Conservation (phyloP, 1,140 invertebrate species). For the Aphaenogaster floridana region DNA sequence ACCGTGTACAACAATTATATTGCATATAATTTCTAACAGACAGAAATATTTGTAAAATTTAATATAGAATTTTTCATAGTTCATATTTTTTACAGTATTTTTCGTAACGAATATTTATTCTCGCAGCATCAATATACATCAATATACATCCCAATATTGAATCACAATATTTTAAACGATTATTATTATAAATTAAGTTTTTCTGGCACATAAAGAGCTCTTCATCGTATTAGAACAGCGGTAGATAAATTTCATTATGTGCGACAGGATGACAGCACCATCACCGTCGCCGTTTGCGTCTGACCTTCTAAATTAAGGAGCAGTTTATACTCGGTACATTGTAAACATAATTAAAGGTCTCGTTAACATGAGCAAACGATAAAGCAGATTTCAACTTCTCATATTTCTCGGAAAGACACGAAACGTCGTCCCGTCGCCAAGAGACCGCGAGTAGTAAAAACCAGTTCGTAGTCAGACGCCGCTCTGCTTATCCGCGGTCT, state of each 20-base stretch:
- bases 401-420: slow-evolving; percentile 63
- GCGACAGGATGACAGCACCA: slow-evolving; percentile 34
- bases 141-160: not conserved
- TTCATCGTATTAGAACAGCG: slow-evolving; percentile 22
- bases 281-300: slow-evolving; percentile 39
- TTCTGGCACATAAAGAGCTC: slow-evolving; percentile 23
- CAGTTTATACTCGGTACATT: slow-evolving; percentile 72
- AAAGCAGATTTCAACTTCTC: slow-evolving; percentile 58
- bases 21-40: slow-evolving; percentile 8
- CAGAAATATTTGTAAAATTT: slow-evolving; percentile 52
- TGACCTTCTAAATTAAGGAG: slow-evolving; percentile 76
- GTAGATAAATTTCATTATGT: slow-evolving; percentile 58
- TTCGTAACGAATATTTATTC: not conserved
- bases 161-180: slow-evolving; percentile 1
- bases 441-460: slow-evolving; percentile 62
- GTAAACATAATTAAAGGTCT: slow-evolving; percentile 80
- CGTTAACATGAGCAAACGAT: slow-evolving; percentile 77
- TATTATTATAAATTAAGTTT: slow-evolving; percentile 34
- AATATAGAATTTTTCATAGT: not conserved
- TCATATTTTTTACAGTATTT: slow-evolving; percentile 20
- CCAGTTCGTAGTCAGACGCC: slow-evolving; percentile 64
- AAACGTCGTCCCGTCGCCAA: slow-evolving; percentile 40
- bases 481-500: slow-evolving; percentile 46
- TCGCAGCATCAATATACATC: not conserved
- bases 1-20: not conserved